Conservation (phyloP, 2,888 invertebrate species). For the Ennomos erosarius region DNA sequence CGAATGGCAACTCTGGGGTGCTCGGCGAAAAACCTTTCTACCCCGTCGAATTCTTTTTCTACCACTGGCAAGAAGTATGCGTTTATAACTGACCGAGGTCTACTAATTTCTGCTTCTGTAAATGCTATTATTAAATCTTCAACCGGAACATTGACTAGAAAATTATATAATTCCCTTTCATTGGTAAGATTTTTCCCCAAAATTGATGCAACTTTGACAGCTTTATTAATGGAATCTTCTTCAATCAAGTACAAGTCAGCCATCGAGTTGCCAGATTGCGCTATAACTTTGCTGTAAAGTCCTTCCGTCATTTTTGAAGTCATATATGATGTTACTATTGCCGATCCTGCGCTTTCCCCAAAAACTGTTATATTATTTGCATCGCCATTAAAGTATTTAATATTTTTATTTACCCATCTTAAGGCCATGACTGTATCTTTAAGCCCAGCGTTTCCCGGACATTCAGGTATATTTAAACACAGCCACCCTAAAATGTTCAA, state of each 20-base stretch:
- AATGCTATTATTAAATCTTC: slow-evolving; percentile 64
- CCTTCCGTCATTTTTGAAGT: slow-evolving; percentile 64
- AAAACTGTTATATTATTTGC: slow-evolving; percentile 61
- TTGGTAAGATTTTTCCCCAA: slow-evolving; percentile 58
- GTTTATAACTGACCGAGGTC: slow-evolving; percentile 50
- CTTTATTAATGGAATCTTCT: slow-evolving; percentile 63
- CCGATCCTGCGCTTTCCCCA: slow-evolving; percentile 75
- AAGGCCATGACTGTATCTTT: slow-evolving; percentile 72
- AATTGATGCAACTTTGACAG: slow-evolving; percentile 52
- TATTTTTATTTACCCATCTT: slow-evolving; percentile 71
- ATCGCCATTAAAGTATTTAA: slow-evolving; percentile 67
- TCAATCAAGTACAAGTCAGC: slow-evolving; percentile 64
- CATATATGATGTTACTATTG: slow-evolving; percentile 55
- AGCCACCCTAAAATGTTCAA: slow-evolving; percentile 70
- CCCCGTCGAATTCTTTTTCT: slow-evolving; percentile 61
- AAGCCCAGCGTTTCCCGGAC: slow-evolving; percentile 70
- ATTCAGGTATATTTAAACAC: slow-evolving; percentile 67
- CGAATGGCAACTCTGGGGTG: slow-evolving; percentile 54
- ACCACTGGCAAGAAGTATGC: slow-evolving; percentile 65
- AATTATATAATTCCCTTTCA: slow-evolving; percentile 52
- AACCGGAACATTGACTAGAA: slow-evolving; percentile 52
- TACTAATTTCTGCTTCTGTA: slow-evolving; percentile 52
- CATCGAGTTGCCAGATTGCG: slow-evolving; percentile 63
- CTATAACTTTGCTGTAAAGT: slow-evolving; percentile 63
- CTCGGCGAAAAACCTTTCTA: slow-evolving; percentile 62